A percentile compares a stretch with the other conserved stretches of the same genome.
Evolutionary conservation across 2,113 vertebrate species (phyloP).

Genomic region (Uropsilus gracilis): DNA sequence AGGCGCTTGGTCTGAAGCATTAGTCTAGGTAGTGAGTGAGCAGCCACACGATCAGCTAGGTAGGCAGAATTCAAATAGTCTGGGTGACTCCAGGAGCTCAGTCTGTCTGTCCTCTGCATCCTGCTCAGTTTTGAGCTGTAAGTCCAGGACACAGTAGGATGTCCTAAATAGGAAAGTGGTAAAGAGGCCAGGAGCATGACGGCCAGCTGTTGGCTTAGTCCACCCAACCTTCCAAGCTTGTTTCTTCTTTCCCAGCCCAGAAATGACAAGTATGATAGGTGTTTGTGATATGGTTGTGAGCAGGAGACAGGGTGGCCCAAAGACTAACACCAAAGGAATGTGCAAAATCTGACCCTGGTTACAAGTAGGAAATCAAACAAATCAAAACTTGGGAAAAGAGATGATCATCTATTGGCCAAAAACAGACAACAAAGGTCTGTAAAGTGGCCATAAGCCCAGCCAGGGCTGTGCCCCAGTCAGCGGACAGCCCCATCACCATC

Average conservation of each 20-base stretch:
- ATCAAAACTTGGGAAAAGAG: conserved; percentile 18
- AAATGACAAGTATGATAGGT: not conserved
- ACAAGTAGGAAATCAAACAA: conserved; percentile 28
- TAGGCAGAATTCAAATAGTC: not conserved
- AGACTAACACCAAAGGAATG: not conserved
- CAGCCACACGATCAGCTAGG: not conserved
- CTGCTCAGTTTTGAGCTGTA: conserved; percentile 52
- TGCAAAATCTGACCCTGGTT: not conserved
- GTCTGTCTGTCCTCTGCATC: not conserved
- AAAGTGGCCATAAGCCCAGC: not conserved
- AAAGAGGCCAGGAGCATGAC: conserved; percentile 44
- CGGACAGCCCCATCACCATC: not conserved
- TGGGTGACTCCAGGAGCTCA: not conserved
- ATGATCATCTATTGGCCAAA: not conserved
- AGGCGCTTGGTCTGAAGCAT: not conserved
- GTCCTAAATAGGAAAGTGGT: conserved; percentile 2
- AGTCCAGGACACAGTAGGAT: conserved; percentile 25
- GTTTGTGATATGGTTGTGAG: not conserved
- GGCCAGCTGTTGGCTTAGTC: not conserved
- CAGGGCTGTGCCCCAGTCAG: not conserved
- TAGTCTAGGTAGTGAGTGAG: not conserved
- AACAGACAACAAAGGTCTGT: not conserved
- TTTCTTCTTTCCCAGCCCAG: not conserved
- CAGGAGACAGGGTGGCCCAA: not conserved
- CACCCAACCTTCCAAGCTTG: not conserved